A percentile compares a stretch with the other conserved stretches of the same genome.
phyloP scores from a whole-genome alignment of 2,113 vertebrate genomes.

The Macheiramphus alcinus region DNA sequence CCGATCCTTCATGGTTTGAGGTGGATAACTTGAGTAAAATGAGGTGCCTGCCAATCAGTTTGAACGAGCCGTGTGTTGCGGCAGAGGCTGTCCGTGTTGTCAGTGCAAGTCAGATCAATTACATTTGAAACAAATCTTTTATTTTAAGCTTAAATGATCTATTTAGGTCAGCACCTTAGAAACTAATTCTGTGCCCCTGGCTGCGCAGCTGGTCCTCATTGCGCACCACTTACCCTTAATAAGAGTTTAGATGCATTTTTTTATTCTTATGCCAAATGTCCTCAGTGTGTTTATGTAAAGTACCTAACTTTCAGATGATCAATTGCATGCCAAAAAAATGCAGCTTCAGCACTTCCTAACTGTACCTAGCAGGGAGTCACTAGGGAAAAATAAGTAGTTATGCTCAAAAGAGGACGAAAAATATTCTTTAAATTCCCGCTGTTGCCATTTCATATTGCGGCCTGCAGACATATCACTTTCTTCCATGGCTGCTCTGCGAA shows the following conservation, averaged over 20 bases:
- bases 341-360: background rate
- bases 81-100: background rate
- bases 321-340: background rate
- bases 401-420: background rate
- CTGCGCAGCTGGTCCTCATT: background rate
- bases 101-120: background rate
- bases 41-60: background rate
- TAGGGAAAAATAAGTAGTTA: background rate
- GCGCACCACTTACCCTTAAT: background rate
- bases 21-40: background rate
- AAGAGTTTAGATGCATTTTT: background rate
- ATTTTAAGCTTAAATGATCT: background rate
- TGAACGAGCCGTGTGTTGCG: fast-evolving
- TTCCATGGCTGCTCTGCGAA: background rate
- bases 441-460: background rate
- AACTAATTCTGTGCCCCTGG: background rate
- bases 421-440: background rate
- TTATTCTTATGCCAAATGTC: background rate
- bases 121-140: background rate
- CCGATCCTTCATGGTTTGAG: background rate
- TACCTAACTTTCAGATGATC: background rate
- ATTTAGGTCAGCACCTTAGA: background rate
- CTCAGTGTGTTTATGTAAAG: background rate
- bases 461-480: background rate
- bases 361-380: background rate